phyloP scores from a whole-genome alignment of 2,797 vertebrate genomes.

The Cyclopterus lumpus region DNA sequence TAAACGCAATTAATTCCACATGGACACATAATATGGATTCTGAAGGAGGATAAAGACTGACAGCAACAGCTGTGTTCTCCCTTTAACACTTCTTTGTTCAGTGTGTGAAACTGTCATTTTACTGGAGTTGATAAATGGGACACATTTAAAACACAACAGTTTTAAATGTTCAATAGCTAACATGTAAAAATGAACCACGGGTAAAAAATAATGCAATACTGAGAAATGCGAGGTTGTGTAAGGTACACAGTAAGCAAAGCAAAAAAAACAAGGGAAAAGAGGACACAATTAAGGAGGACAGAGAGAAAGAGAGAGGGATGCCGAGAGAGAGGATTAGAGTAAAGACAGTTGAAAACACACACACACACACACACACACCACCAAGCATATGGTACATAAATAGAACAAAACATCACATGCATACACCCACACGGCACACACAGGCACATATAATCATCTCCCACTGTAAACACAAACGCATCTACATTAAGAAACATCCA shows the following conservation, averaged over 20 bases:
- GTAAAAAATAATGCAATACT: no score
- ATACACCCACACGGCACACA: conserved; percentile 20
- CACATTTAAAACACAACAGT: neutral
- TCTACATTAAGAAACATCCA: neutral
- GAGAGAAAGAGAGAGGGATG: neutral
- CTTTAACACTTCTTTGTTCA: neutral
- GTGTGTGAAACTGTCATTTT: neutral
- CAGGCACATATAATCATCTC: neutral
- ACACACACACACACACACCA: conserved; percentile 10
- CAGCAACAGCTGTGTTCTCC: neutral
- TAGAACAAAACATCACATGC: conserved; percentile 23
- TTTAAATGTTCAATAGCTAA: neutral
- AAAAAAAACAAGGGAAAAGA: neutral
- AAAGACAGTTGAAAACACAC: neutral
- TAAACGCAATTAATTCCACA: neutral
- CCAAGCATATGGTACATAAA: conserved; percentile 19
- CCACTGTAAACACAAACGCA: conserved; percentile 9
- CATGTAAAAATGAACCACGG: conserved; percentile 2
- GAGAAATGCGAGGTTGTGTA: neutral
- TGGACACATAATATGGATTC: neutral
- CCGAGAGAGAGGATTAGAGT: neutral
- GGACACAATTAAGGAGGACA: neutral
- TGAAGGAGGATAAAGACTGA: neutral
- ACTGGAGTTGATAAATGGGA: neutral
- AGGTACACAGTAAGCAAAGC: neutral